phyloP scores from a whole-genome alignment of 1,140 invertebrate genomes.

The Euwallacea similis region DNA sequence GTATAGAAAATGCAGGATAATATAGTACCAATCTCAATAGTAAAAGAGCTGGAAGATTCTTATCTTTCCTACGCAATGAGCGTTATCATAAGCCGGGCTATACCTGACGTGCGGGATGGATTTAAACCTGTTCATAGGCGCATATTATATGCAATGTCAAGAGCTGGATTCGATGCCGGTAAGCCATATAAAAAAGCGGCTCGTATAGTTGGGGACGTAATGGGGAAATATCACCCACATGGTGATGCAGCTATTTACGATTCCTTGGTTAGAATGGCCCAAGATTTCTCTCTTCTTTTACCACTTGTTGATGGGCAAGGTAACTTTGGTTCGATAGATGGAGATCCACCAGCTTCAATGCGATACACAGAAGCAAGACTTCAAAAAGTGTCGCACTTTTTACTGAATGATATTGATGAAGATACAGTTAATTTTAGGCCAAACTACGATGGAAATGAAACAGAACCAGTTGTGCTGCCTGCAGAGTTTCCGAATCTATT shows the following conservation, averaged over 20 bases:
- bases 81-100: background rate
- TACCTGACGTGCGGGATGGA: conserved; percentile 5
- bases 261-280: conserved; percentile 1
- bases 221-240: conserved; percentile 10
- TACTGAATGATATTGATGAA: background rate
- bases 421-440: background rate
- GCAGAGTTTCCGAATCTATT: background rate
- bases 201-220: conserved; percentile 9
- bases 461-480: background rate
- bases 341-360: background rate
- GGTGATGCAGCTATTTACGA: conserved; percentile 8
- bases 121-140: conserved; percentile 4
- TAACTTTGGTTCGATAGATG: conserved; percentile 10
- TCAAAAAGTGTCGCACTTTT: background rate
- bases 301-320: conserved; percentile 1
- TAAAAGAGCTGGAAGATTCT: background rate
- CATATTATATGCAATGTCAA: background rate
- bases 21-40: background rate
- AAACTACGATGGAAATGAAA: background rate
- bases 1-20: no score
- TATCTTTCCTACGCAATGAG: background rate
- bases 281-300: background rate
- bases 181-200: conserved; percentile 7
- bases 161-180: no score
- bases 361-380: background rate